These are phyloP conservation scores for Antennarius maculatus DNA, from an alignment of 2,797 vertebrate genomes.

Conservation along the genomic window DNA sequence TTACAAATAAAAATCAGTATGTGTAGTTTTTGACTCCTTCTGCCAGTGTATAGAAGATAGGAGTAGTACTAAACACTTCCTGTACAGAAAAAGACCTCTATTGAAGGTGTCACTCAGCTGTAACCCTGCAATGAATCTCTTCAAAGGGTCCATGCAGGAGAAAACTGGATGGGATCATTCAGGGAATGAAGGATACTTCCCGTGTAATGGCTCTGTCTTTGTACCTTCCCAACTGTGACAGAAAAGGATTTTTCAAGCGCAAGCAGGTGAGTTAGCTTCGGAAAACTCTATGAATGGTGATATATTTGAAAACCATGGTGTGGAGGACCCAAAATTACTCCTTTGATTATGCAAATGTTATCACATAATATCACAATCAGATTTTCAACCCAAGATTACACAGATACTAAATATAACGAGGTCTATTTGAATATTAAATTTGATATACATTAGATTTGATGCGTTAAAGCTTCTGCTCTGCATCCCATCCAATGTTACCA, in stretches of 20 bases:
- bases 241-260: slow-evolving; percentile 97
- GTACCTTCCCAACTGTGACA: slow-evolving; percentile 98
- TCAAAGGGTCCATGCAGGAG: slow-evolving; percentile 95
- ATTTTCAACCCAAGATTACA: not conserved
- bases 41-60: not conserved
- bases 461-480: too few relatives aligned
- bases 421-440: too few relatives aligned
- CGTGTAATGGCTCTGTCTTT: slow-evolving; percentile 89
- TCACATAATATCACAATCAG: not conserved
- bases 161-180: slow-evolving; percentile 94
- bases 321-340: too few relatives aligned
- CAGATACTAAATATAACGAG: too few relatives aligned
- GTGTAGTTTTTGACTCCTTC: not conserved
- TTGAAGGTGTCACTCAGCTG: not conserved
- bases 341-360: too few relatives aligned
- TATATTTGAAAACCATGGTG: too few relatives aligned
- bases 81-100: not conserved
- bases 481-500: too few relatives aligned
- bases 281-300: not conserved
- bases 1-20: not conserved
- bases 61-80: not conserved
- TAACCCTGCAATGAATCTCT: slow-evolving; percentile 12
- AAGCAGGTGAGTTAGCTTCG: slow-evolving; percentile 86
- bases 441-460: too few relatives aligned
- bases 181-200: slow-evolving; percentile 93